Percentiles rank a stretch among this genome's conserved stretches.
Conservation (phyloP, 2,888 invertebrate species). For the Tetragonisca angustula region DNA sequence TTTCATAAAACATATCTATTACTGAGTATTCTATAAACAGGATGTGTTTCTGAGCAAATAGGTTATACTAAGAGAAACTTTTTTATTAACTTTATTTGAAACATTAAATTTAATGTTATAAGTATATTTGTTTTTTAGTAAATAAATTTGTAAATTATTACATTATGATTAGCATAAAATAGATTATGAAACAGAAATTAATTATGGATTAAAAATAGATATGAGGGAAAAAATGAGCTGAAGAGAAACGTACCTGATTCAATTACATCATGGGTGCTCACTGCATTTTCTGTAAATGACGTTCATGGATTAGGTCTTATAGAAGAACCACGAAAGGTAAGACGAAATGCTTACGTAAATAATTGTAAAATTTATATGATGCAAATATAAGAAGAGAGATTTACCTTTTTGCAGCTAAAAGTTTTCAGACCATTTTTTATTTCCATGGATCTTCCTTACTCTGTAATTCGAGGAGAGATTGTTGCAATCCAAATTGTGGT, state of each 20-base stretch:
- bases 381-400: not conserved
- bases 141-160: not conserved
- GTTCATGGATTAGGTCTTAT: constrained; percentile 91
- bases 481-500: constrained; percentile 94
- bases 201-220: constrained; percentile 74
- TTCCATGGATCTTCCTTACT: constrained; percentile 93
- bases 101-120: not conserved
- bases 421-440: constrained; percentile 95
- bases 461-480: constrained; percentile 95
- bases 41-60: not conserved
- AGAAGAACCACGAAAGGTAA: constrained; percentile 87
- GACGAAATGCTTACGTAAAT: constrained; percentile 83
- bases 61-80: not conserved
- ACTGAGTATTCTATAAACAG: not conserved
- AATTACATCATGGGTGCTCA: constrained; percentile 93
- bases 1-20: constrained; percentile 5
- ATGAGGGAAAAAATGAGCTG: constrained; percentile 86
- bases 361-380: not conserved
- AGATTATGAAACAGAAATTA: constrained; percentile 1
- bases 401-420: constrained; percentile 84
- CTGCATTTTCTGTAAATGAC: constrained; percentile 92
- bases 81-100: not conserved
- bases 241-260: constrained; percentile 91
- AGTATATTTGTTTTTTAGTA: not conserved
- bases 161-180: not conserved